Percentiles rank a stretch among this genome's conserved stretches.
phyloP scores from a whole-genome alignment of 2,888 invertebrate genomes.

The Cheiracanthium punctorium region DNA sequence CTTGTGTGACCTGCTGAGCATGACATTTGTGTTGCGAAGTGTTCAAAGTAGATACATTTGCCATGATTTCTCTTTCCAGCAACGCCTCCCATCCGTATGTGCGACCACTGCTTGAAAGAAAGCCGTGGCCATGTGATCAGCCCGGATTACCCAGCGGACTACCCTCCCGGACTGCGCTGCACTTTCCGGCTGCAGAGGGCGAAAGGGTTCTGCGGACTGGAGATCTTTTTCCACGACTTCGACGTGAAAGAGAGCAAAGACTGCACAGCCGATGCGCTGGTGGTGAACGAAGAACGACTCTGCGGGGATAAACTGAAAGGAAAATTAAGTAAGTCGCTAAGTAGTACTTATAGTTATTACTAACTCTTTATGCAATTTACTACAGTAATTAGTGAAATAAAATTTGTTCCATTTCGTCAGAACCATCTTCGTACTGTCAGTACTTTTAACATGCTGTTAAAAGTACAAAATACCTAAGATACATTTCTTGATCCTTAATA shows the following conservation, averaged over 20 bases:
- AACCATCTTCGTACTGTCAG: too few relatives aligned
- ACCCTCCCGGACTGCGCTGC: conserved; percentile 66
- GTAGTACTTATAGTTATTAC: too few relatives aligned
- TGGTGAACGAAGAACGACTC: conserved; percentile 71
- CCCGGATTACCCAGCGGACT: conserved; percentile 71
- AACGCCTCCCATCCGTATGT: conserved; percentile 66
- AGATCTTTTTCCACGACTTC: conserved; percentile 72
- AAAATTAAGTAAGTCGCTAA: conserved; percentile 43
- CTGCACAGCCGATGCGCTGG: conserved; percentile 71
- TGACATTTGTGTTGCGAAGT: too few relatives aligned
- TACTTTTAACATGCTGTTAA: too few relatives aligned
- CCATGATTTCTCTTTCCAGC: conserved; percentile 13
- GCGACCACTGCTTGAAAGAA: conserved; percentile 72
- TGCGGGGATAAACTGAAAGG: conserved; percentile 70
- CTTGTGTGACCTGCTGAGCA: too few relatives aligned
- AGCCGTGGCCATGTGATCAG: conserved; percentile 72
- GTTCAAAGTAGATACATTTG: too few relatives aligned
- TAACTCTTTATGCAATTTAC: too few relatives aligned
- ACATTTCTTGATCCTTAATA: too few relatives aligned
- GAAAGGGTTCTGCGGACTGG: conserved; percentile 72
- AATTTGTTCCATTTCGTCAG: too few relatives aligned
- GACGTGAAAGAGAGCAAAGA: conserved; percentile 67
- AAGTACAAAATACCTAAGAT: too few relatives aligned
- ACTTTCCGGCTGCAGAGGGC: conserved; percentile 70
- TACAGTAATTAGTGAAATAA: too few relatives aligned